These are phyloP conservation scores for Microplitis deprimator DNA, from an alignment of 2,888 invertebrate species.

Conservation along the genomic window DNA sequence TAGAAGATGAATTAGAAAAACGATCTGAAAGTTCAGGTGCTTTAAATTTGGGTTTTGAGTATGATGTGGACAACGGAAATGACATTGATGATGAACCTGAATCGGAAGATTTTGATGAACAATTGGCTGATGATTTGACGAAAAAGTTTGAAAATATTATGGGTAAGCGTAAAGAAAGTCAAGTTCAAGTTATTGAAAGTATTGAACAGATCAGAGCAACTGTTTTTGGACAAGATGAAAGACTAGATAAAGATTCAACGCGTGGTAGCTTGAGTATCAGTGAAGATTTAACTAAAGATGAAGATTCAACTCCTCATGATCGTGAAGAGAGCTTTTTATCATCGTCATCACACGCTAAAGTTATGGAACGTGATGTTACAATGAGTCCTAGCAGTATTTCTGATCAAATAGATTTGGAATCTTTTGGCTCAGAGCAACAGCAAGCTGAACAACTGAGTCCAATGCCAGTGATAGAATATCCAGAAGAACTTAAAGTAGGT, in stretches of 20 bases:
- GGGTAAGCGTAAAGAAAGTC: slow-evolving; percentile 41
- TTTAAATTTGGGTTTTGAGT: slow-evolving; percentile 41
- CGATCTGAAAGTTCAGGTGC: slow-evolving; percentile 54
- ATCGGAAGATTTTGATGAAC: slow-evolving; percentile 58
- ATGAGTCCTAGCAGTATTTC: slow-evolving; percentile 67
- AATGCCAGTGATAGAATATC: slow-evolving; percentile 19
- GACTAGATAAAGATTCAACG: slow-evolving; percentile 54
- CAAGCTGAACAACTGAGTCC: not conserved
- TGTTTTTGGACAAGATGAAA: slow-evolving; percentile 51
- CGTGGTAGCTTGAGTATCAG: slow-evolving; percentile 62
- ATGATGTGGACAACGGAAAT: slow-evolving; percentile 43
- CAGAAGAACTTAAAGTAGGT: slow-evolving; percentile 41
- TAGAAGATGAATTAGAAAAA: slow-evolving; percentile 62
- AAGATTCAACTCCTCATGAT: slow-evolving; percentile 61
- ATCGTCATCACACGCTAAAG: slow-evolving; percentile 58
- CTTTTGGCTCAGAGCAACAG: slow-evolving; percentile 51
- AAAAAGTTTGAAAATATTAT: slow-evolving; percentile 63
- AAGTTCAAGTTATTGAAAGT: slow-evolving; percentile 49
- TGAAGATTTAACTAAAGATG: slow-evolving; percentile 65
- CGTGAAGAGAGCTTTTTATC: slow-evolving; percentile 58
- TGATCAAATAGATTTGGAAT: slow-evolving; percentile 63
- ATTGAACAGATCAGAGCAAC: slow-evolving; percentile 40
- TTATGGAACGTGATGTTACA: slow-evolving; percentile 62
- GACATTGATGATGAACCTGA: slow-evolving; percentile 47
- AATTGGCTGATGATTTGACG: slow-evolving; percentile 63